Evolutionary conservation across 2,797 vertebrate genomes (phyloP), one percentile per base, ranked within the genome.

Genomic region (Alouatta caraya): DNA sequence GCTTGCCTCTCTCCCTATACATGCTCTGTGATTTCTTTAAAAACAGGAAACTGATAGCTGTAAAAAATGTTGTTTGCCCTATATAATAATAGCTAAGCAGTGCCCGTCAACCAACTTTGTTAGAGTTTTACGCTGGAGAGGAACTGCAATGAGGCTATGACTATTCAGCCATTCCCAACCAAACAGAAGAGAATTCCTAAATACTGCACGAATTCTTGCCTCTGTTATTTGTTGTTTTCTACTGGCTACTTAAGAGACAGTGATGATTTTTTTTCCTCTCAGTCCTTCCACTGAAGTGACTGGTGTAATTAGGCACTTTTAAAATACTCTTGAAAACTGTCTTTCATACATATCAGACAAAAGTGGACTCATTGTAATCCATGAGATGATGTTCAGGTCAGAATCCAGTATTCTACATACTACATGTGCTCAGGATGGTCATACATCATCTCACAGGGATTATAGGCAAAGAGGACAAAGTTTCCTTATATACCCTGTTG

Each of bases 401-500:
- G 55, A 30, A 84, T 48, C 50, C 12, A 26, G 11, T 33, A 59
- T 75, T 73, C 61, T 50, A 50, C 50, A 19, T 37, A 44, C 52
- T 78, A 4, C 3, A 14, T 75, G 26, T 50, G 13, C 30, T 79
- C 42, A n/a, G 30, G 30, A 81, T 15, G 24, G 28, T 30, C 33
- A 70, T 79, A 76, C 37, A 73, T 94, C 44, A 78, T 81, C 39
- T 76, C 61, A 67, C 52, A 88, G 70, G 76, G 59, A 88, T 72
- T 72, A 55, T 5, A 93, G 13, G 46, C 85, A 93, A 78, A 92
- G 59, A 30, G 79, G 55, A 82, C 85, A 72, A 19, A 55, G 13
- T 87, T 95, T 96, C 61, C 22, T 94, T 93, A 64, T 64, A 83
- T 50, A 95, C 88, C 87, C 75, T 87, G 75, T 94, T 97, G 90